A percentile compares a stretch with the other conserved stretches of the same genome.
These are phyloP conservation scores for Indicator maculatus DNA, from an alignment of 2,113 vertebrate genomes.

Conservation along the genomic window DNA sequence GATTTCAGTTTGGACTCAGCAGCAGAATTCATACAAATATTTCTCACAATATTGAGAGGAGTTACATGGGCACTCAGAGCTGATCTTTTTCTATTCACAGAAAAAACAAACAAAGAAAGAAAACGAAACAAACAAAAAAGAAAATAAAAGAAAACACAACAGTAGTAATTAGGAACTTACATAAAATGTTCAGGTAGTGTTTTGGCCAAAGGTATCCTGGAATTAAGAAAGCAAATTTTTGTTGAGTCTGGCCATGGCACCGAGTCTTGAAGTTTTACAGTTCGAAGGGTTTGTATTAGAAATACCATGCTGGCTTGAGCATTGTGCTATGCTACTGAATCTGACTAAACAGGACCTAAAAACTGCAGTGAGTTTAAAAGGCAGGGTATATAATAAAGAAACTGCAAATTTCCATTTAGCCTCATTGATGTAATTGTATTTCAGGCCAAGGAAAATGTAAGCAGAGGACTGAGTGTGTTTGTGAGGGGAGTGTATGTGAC, in stretches of 20 bases:
- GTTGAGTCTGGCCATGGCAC: background rate
- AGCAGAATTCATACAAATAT: background rate
- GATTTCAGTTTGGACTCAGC: background rate
- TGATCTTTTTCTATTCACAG: background rate
- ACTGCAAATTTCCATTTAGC: background rate
- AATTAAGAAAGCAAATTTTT: background rate
- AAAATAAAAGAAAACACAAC: too few species aligned
- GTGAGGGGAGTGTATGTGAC: slow-evolving; percentile 20
- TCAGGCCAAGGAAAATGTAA: background rate
- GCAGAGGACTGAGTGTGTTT: background rate
- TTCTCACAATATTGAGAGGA: background rate
- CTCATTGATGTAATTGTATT: background rate
- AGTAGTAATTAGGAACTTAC: background rate
- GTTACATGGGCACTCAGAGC: background rate
- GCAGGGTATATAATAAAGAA: background rate
- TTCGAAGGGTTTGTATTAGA: background rate
- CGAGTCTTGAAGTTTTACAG: background rate
- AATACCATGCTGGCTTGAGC: background rate
- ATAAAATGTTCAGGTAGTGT: background rate
- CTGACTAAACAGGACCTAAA: background rate
- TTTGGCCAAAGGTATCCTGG: background rate
- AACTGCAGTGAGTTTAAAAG: background rate
- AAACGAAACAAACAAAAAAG: too few species aligned
- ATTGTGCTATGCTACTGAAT: background rate
- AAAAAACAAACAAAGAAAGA: too few species aligned